A percentile compares a stretch with the other conserved stretches of the same genome.
These are phyloP conservation scores for Blastobasis lacticolella DNA, from an alignment of 2,888 invertebrate species.

Conservation along the genomic window DNA sequence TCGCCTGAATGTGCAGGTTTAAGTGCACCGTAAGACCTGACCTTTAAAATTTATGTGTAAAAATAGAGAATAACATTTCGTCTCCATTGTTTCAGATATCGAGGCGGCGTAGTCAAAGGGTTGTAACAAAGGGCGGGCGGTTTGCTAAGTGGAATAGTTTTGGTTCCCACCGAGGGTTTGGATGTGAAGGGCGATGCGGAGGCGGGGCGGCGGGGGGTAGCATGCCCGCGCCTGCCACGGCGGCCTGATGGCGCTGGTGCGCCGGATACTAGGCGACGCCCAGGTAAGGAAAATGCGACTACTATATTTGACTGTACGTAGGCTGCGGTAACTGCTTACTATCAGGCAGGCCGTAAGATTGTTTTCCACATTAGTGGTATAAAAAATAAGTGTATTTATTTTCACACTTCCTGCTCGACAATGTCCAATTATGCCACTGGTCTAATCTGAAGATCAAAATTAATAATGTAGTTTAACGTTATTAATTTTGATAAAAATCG, in stretches of 20 bases:
- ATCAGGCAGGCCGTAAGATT: not conserved
- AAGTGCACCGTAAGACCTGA: no score
- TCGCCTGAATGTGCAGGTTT: no score
- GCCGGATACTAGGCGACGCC: constrained; percentile 89
- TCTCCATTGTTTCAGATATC: constrained; percentile 42
- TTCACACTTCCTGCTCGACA: no score
- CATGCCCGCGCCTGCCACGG: constrained; percentile 74
- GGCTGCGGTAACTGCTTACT: no score
- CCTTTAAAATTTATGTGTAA: no score
- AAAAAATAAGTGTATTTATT: no score
- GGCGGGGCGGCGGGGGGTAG: constrained; percentile 59
- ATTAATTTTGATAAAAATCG: no score
- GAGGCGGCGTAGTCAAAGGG: constrained; percentile 19
- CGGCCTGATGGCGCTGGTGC: constrained; percentile 90
- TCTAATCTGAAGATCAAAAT: no score
- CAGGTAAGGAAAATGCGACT: constrained; percentile 71
- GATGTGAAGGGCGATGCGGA: constrained; percentile 40
- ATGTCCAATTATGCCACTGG: no score
- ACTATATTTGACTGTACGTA: not conserved
- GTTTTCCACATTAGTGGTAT: no score
- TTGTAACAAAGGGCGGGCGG: constrained; percentile 25
- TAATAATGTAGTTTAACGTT: no score
- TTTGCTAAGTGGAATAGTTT: constrained; percentile 44
- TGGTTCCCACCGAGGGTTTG: constrained; percentile 35
- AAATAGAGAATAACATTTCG: no score